Percentiles rank a stretch among this genome's conserved stretches.
Evolutionary conservation across 1,140 invertebrate genomes (phyloP).

Genomic region (Microplitis demolitor): DNA sequence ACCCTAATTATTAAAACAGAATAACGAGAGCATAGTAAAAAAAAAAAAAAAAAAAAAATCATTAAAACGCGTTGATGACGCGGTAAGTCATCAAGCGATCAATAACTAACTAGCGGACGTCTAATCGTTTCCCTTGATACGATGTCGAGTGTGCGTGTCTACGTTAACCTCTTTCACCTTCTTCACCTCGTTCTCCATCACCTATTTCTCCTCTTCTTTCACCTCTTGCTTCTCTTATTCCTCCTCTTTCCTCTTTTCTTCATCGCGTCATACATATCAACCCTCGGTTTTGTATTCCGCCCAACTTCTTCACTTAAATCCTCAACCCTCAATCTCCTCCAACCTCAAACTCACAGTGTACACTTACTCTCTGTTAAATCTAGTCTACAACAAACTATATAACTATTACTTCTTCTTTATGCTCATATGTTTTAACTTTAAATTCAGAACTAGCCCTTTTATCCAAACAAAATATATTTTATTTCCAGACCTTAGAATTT

Average conservation of each 20-base stretch:
- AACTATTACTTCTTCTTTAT: too few species aligned
- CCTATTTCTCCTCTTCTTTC: conserved; percentile 17
- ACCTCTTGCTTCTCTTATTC: conserved; percentile 23
- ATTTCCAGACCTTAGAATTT: too few species aligned
- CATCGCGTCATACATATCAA: too few species aligned
- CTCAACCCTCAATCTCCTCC: neutral
- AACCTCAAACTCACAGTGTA: neutral
- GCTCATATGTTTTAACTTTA: too few species aligned
- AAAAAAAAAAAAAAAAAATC: neutral
- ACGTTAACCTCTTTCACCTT: conserved; percentile 14
- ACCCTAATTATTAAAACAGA: too few species aligned
- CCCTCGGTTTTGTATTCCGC: neutral
- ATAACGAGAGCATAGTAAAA: too few species aligned
- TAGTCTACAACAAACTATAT: too few species aligned
- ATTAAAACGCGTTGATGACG: neutral
- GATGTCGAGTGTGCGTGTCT: conserved; percentile 27
- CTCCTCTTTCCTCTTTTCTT: neutral
- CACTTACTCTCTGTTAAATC: neutral
- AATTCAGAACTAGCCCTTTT: too few species aligned
- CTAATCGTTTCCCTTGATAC: conserved; percentile 27
- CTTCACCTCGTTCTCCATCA: neutral
- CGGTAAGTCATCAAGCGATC: conserved; percentile 13
- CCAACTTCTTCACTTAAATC: neutral
- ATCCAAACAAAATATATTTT: too few species aligned
- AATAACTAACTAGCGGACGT: conserved; percentile 19